phyloP scores from a whole-genome alignment of 1,140 invertebrate species.

The Euwallacea similis region DNA sequence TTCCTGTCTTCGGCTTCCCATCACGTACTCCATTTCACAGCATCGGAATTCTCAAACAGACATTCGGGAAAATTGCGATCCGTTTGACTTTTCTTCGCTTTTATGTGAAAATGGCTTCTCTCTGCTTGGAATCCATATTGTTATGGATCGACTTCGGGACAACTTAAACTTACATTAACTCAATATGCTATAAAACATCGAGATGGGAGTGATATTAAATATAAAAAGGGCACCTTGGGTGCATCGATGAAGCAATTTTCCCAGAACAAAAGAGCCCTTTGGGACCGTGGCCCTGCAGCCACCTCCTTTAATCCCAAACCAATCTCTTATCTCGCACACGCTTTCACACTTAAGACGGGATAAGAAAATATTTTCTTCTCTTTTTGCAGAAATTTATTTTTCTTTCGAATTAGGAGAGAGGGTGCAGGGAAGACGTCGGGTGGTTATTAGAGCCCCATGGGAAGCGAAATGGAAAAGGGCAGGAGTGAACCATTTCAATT shows the following conservation, averaged over 20 bases:
- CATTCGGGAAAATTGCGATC: conserved; percentile 36
- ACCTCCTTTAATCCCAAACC: conserved; percentile 53
- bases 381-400: conserved; percentile 44
- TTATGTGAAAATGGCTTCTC: conserved; percentile 31
- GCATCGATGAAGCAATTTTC: conserved; percentile 42
- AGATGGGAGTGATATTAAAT: neutral
- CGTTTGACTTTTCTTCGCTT: conserved; percentile 32
- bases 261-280: conserved; percentile 41
- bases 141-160: conserved; percentile 5
- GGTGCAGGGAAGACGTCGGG: neutral
- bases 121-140: conserved; percentile 35
- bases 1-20: conserved; percentile 36
- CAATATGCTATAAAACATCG: no score
- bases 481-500: no score
- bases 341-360: conserved; percentile 51
- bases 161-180: neutral
- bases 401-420: conserved; percentile 33
- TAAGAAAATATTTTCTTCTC: conserved; percentile 47
- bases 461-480: no score
- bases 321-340: conserved; percentile 54
- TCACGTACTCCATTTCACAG: conserved; percentile 35
- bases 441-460: neutral
- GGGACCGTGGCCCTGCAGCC: conserved; percentile 39
- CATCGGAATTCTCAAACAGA: conserved; percentile 36
- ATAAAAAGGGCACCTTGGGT: conserved; percentile 2